These are phyloP conservation scores for Bombus confusus DNA, from an alignment of 1,140 invertebrate genomes.

Conservation along the genomic window DNA sequence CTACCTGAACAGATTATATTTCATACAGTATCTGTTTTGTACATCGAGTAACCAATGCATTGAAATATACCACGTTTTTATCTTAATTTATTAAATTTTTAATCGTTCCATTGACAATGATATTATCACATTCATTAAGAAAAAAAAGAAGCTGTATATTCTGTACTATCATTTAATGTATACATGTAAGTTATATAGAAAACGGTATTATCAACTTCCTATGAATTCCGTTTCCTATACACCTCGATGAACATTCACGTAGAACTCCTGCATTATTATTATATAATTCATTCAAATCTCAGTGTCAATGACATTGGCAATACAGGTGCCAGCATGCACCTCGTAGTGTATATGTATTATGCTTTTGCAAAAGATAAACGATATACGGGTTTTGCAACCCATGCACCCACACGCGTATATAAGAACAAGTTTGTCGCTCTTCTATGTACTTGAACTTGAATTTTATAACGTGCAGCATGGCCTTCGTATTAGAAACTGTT, in stretches of 20 bases:
- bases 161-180: neutral
- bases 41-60: conserved; percentile 45
- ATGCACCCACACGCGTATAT: conserved; percentile 49
- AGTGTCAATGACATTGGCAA: conserved; percentile 64
- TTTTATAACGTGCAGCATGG: conserved; percentile 59
- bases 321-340: conserved; percentile 74
- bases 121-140: conserved; percentile 3
- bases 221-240: conserved; percentile 17
- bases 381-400: conserved; percentile 54
- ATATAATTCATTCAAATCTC: conserved; percentile 26
- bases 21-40: conserved; percentile 56
- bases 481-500: conserved; percentile 37
- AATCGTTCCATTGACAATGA: conserved; percentile 40
- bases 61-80: conserved; percentile 59
- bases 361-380: conserved; percentile 53
- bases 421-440: conserved; percentile 63
- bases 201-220: conserved; percentile 1
- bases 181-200: neutral
- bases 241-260: neutral
- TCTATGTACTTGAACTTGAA: conserved; percentile 62
- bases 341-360: conserved; percentile 35
- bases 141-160: neutral
- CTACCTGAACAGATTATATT: conserved; percentile 59
- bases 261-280: conserved; percentile 20
- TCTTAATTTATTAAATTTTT: conserved; percentile 44